Evolutionary conservation across 2,888 invertebrate species (phyloP).

Genomic region (Biston stratarius): DNA sequence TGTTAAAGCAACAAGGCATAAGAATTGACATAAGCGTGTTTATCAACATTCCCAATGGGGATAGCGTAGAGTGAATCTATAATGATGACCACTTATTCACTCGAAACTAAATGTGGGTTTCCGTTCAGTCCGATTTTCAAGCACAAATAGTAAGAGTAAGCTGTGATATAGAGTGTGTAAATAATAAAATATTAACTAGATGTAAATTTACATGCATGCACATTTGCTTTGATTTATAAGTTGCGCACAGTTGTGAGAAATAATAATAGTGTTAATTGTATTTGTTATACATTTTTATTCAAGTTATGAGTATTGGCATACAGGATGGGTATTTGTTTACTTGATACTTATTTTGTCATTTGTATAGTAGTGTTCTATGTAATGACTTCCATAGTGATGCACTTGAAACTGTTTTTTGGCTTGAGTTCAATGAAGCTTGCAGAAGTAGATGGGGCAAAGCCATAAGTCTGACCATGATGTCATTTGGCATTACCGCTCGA

Average conservation of each 20-base stretch:
- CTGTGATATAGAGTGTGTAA: conserved; percentile 85
- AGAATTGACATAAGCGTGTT: no score
- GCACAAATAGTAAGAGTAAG: conserved; percentile 73
- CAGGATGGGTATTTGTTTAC: conserved; percentile 44
- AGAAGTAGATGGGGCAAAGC: background rate
- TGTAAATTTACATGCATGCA: conserved; percentile 50
- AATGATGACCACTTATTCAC: background rate
- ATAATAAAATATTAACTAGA: conserved; percentile 58
- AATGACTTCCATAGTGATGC: background rate
- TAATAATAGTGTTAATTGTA: conserved; percentile 40
- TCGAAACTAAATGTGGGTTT: conserved; percentile 1
- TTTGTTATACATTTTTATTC: conserved; percentile 30
- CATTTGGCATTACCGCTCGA: no score
- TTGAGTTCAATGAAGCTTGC: background rate
- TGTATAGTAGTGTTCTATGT: conserved; percentile 9
- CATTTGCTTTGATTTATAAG: conserved; percentile 42
- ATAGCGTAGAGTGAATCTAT: background rate
- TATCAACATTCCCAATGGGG: background rate
- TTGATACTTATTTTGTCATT: conserved; percentile 39
- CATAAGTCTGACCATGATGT: background rate
- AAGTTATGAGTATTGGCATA: conserved; percentile 17
- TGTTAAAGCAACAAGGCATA: no score
- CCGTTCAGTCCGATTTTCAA: conserved; percentile 26
- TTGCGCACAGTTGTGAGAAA: conserved; percentile 43
- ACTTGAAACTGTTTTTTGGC: background rate